A percentile compares a stretch with the other conserved stretches of the same genome.
phyloP scores from a whole-genome alignment of 1,140 invertebrate species.

The Cydia strobilella region DNA sequence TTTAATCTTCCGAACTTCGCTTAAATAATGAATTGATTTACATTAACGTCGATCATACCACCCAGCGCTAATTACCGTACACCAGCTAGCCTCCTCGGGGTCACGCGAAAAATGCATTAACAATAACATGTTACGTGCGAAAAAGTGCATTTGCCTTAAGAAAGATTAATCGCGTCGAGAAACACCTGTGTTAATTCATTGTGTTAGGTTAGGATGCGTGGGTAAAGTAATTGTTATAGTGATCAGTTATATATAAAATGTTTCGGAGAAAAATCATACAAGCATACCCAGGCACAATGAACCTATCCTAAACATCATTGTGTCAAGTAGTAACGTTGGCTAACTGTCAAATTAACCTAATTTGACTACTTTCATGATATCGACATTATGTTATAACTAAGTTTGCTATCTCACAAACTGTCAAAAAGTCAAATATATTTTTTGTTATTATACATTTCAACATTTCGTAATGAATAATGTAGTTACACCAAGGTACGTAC shows the following conservation, averaged over 20 bases:
- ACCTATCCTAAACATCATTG: too few species aligned
- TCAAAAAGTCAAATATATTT: too few species aligned
- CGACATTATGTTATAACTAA: too few species aligned
- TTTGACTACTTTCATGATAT: too few species aligned
- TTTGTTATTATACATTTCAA: too few species aligned
- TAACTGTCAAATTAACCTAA: too few species aligned
- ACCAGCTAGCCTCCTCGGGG: not conserved
- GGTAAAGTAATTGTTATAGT: not conserved
- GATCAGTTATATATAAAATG: too few species aligned
- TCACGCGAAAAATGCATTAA: constrained; percentile 29
- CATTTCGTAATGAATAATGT: too few species aligned
- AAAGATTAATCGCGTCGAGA: constrained; percentile 20
- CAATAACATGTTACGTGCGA: constrained; percentile 27
- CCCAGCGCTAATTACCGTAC: constrained; percentile 15
- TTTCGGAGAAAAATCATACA: too few species aligned
- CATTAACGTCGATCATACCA: constrained; percentile 6
- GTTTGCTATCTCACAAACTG: too few species aligned
- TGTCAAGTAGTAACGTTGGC: too few species aligned
- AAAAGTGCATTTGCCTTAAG: constrained; percentile 31
- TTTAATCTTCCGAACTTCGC: not conserved
- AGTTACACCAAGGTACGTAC: not conserved
- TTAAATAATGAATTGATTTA: constrained; percentile 7
- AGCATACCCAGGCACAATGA: too few species aligned
- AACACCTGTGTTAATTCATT: constrained; percentile 1
- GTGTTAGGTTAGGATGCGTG: not conserved